Evolutionary conservation across 2,797 vertebrate species (phyloP).

Genomic region (Schizothorax lantsangensis): DNA sequence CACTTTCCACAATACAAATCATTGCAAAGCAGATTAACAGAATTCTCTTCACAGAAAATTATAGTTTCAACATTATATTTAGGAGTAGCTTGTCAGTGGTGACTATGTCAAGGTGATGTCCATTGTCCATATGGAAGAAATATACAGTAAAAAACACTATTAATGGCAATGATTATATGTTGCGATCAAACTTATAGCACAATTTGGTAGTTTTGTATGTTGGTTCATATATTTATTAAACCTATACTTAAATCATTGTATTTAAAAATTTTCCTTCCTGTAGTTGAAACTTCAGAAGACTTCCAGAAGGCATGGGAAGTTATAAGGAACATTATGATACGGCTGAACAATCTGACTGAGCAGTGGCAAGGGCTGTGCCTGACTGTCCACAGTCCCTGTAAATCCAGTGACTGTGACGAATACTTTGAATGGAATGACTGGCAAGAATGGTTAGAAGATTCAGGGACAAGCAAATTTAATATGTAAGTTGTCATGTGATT

Average conservation of each 20-base stretch:
- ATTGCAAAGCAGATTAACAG: neutral
- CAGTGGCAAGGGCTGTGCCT: constrained; percentile 78
- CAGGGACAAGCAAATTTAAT: constrained; percentile 51
- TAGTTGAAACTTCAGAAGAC: constrained; percentile 59
- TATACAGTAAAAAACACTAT: neutral
- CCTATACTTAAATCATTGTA: neutral
- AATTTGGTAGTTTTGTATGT: too few relatives aligned
- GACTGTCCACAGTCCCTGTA: constrained; percentile 75
- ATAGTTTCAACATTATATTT: neutral
- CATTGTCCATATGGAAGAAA: neutral
- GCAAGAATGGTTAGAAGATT: constrained; percentile 69
- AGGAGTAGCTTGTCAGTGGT: neutral
- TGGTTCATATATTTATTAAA: neutral
- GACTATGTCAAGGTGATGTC: neutral
- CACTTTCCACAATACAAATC: neutral
- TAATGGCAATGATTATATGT: neutral
- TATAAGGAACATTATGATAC: constrained; percentile 69
- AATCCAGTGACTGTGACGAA: constrained; percentile 61
- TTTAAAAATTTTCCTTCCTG: neutral
- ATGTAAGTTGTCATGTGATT: constrained; percentile 53
- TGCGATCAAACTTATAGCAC: neutral
- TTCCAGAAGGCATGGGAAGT: constrained; percentile 75
- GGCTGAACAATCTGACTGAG: constrained; percentile 66
- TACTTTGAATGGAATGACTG: constrained; percentile 77
- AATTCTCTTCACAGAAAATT: neutral